Conservation (phyloP, 2,113 vertebrate species). For the Lichenostomus cassidix region DNA sequence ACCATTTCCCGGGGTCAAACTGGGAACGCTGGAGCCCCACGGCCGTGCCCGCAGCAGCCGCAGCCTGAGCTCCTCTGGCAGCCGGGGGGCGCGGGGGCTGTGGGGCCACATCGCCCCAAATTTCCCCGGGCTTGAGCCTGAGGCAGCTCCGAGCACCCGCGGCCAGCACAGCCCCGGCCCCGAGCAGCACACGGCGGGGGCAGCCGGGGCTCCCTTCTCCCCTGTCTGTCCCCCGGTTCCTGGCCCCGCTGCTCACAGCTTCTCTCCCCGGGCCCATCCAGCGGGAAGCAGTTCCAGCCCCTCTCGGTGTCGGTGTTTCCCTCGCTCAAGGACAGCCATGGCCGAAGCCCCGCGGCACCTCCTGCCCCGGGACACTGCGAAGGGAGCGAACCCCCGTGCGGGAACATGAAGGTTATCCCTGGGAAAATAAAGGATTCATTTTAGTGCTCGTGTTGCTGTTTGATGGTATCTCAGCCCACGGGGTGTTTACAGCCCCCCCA, state of each 20-base stretch:
- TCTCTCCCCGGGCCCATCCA: neutral
- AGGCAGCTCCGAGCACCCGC: rapidly evolving
- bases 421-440: neutral
- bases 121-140: neutral
- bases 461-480: slow-evolving; percentile 21
- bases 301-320: neutral
- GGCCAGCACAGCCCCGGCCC: neutral
- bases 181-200: no score
- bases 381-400: neutral
- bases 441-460: neutral
- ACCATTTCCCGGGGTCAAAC: neutral
- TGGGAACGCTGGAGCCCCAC: neutral
- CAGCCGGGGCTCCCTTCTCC: neutral
- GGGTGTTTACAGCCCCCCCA: neutral
- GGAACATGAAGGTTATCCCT: neutral
- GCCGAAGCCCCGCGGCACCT: neutral
- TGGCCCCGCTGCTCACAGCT: neutral
- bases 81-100: neutral
- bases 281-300: neutral
- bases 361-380: neutral
- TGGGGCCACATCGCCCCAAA: rapidly evolving
- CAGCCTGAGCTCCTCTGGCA: neutral
- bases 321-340: neutral
- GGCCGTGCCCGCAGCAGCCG: neutral
- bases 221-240: neutral